phyloP scores from a whole-genome alignment of 2,888 invertebrate species.

The Archips crataeganus region DNA sequence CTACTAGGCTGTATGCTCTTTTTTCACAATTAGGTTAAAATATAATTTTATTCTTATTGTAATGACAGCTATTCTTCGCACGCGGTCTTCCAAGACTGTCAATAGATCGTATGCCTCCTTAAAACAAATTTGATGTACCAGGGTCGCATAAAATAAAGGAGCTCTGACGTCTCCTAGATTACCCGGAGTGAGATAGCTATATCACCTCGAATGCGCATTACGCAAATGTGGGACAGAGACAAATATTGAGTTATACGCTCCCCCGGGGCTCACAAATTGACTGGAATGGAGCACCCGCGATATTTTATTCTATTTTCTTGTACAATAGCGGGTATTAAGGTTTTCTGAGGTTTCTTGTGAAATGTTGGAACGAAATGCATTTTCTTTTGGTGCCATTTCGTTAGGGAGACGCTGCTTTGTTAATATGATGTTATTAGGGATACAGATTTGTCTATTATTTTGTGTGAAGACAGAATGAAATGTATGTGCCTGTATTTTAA shows the following conservation, averaged over 20 bases:
- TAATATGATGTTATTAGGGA: conserved; percentile 3
- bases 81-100: conserved; percentile 16
- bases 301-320: conserved; percentile 41
- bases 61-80: conserved; percentile 13
- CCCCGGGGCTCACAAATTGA: conserved; percentile 38
- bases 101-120: conserved; percentile 31
- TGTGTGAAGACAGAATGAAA: background rate
- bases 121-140: conserved; percentile 42
- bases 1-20: too few species aligned
- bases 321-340: conserved; percentile 34
- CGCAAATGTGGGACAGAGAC: conserved; percentile 36
- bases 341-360: conserved; percentile 27
- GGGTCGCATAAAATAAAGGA: conserved; percentile 36
- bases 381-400: background rate
- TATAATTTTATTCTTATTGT: background rate
- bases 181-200: conserved; percentile 30
- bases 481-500: too few species aligned
- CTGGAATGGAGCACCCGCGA: conserved; percentile 33
- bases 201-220: conserved; percentile 18
- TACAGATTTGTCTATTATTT: background rate
- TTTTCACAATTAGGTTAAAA: background rate
- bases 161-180: conserved; percentile 40
- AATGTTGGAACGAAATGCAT: conserved; percentile 21
- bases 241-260: conserved; percentile 40
- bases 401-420: background rate